A percentile compares a stretch with the other conserved stretches of the same genome.
Conservation (phyloP, 2,888 invertebrate species). For the Brachynemurus nebulosus region DNA sequence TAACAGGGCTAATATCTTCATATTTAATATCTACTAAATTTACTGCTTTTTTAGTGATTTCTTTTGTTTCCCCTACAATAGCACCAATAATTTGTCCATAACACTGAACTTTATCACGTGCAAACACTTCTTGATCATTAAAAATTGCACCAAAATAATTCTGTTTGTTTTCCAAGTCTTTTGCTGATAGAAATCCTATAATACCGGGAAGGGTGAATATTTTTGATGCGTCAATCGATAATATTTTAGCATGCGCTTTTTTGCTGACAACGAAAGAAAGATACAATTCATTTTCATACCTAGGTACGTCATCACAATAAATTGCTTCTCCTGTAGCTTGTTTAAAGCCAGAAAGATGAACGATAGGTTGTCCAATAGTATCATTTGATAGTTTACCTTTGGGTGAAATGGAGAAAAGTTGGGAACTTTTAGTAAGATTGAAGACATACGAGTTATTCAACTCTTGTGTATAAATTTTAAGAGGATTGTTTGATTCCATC, state of each 20-base stretch:
- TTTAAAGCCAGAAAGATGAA: slow-evolving; percentile 71
- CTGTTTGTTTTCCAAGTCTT: slow-evolving; percentile 56
- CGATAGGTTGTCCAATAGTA: slow-evolving; percentile 65
- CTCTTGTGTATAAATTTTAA: background rate
- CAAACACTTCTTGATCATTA: slow-evolving; percentile 77
- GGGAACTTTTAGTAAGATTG: slow-evolving; percentile 47
- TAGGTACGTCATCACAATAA: slow-evolving; percentile 82
- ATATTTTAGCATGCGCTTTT: slow-evolving; percentile 67
- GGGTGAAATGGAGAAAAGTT: slow-evolving; percentile 47
- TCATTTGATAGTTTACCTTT: slow-evolving; percentile 47
- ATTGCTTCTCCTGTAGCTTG: slow-evolving; percentile 83
- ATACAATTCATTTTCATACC: slow-evolving; percentile 61
- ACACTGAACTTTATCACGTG: slow-evolving; percentile 58
- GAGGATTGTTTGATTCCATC: no score
- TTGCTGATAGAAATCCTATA: slow-evolving; percentile 61
- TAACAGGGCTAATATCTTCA: slow-evolving; percentile 63
- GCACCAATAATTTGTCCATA: slow-evolving; percentile 77
- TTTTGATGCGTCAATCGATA: slow-evolving; percentile 55
- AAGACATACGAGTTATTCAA: background rate
- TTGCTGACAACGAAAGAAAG: slow-evolving; percentile 67
- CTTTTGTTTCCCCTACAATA: slow-evolving; percentile 63
- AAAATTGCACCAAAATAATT: slow-evolving; percentile 56
- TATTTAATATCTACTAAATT: slow-evolving; percentile 68
- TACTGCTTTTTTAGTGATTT: slow-evolving; percentile 69
- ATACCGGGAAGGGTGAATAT: slow-evolving; percentile 69